Evolutionary conservation across 2,113 vertebrate genomes (phyloP), one percentile per base, ranked within the genome.

Genomic region (Scophthalmus maximus): DNA sequence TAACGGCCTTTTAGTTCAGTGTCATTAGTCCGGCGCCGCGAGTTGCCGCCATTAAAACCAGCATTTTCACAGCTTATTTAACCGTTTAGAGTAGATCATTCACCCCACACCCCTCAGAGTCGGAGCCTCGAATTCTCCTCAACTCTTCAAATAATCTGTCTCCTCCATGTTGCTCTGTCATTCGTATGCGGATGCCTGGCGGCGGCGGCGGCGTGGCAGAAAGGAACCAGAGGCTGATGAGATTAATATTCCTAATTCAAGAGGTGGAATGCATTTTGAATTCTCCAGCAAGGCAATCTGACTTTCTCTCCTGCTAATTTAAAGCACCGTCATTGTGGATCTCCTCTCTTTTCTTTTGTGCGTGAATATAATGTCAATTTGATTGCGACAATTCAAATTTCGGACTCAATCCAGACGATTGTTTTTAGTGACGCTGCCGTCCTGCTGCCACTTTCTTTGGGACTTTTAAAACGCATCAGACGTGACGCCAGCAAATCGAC

Each of bases 161-260:
- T n/a, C 56, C 51, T 36, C 29, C 59, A 55, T 42, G 50, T 73
- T 42, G 34, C 34, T 58, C 42, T 73, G 70, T 80, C 68, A 57
- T 38, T 67, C 59, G 47, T n/a, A n/a, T 65, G 57, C 53, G 59
- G 75, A 50, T 0, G 25, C 29, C 34, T 75, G 78, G 55, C 81
- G 69, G 73, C 34, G 69, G 73, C 34, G 17, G 63, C 71, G 10
- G 38, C 52, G 18, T 44, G 51, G 59, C 59, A 76, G 65, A 63
- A 63, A 73, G 23, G 64, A 34, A 26, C 72, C n/a, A 34, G 66
- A 42, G n/a, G n/a, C 52, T 61, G 72, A 83, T 71, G 71, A 73
- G 78, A 87, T 81, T 72, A 82, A 29, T 11, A 38, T 50, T 79
- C 73, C 68, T 64, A 73, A 85, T 76, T 68, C 74, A 79, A 59